Percentiles rank a stretch among this genome's conserved stretches.
Conservation (phyloP, 2,113 vertebrate genomes). For the Hylia prasina region DNA sequence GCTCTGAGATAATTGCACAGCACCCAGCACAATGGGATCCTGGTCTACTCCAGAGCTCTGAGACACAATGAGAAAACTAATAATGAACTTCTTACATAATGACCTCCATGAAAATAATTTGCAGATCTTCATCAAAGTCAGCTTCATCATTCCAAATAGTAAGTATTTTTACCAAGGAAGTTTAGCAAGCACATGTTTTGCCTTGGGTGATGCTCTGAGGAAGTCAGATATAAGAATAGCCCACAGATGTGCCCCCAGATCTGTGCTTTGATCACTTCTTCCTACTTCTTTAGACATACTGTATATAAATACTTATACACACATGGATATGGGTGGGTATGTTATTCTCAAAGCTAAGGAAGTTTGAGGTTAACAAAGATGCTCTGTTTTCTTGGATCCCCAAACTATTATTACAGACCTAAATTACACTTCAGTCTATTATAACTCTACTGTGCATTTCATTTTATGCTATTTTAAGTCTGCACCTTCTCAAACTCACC, state of each 20-base stretch:
- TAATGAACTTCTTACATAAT: not conserved
- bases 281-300: not conserved
- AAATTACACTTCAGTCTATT: conserved; percentile 4
- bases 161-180: not conserved
- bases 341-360: conserved; percentile 34
- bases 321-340: not conserved
- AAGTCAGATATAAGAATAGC: not conserved
- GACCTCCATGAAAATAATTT: not conserved
- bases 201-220: not conserved
- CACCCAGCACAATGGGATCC: not conserved
- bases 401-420: conserved; percentile 15
- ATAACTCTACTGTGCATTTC: not conserved
- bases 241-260: not conserved
- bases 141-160: not conserved
- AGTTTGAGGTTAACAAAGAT: not conserved
- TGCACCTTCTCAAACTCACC: conserved; percentile 74
- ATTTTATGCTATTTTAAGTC: conserved; percentile 22
- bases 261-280: not conserved
- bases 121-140: not conserved
- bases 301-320: not conserved
- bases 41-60: not conserved
- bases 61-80: not conserved
- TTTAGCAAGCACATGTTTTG: not conserved
- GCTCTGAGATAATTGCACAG: not conserved
- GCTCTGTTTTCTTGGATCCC: not conserved